Base-by-base conservation (phyloP, 2,888 invertebrate species). In the Xylota segnis region DNA sequence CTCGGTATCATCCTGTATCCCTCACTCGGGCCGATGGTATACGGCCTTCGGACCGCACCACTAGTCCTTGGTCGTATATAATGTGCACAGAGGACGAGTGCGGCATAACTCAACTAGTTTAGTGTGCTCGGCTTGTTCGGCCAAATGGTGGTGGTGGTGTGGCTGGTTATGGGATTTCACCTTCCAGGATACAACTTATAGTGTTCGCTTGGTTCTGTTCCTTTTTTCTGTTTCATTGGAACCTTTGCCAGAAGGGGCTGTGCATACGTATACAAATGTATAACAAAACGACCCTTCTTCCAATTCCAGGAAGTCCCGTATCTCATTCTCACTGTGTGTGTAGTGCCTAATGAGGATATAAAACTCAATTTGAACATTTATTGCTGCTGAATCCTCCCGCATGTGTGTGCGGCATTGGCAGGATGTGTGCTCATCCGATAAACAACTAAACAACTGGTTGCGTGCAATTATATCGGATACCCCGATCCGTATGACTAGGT, bases 281-380 rank as follows among this genome's bases (percentile, higher is more conserved):
- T 37, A 47, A n/a, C 37, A 10, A 23, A 23, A 23, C 45, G 29
- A 32, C 70, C 56, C 43, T 58, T 34, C 6, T 32, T 58, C 43
- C n/a, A n/a, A 29, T 72, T 82, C 66, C 56, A 10, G 66, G 66
- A 72, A 71, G 54, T 65, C 40, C 27, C 79, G 71, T 79, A 59
- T 66, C 70, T 75, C 56, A 71, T 18, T 45, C 56, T 16, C 18
- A 47, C 34, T 45, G 77, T 47, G 34, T 74, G 58, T 50, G 34
- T 71, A 58, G 45, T 65, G 34, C 75, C 71, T 84, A 86, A 86
- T 82, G 72, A 86, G 86, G 86, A 86, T 86, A 86, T 86, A 86
- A 86, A 82, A 86, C 86, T 82, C 82, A 77, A 86, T 86, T 86
- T 77, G 76, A 76, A 82, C 82, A 82, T 86, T 86, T 86, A 86